These are phyloP conservation scores for Brevimyrus niger DNA, from an alignment of 2,113 vertebrate genomes.

Conservation along the genomic window DNA sequence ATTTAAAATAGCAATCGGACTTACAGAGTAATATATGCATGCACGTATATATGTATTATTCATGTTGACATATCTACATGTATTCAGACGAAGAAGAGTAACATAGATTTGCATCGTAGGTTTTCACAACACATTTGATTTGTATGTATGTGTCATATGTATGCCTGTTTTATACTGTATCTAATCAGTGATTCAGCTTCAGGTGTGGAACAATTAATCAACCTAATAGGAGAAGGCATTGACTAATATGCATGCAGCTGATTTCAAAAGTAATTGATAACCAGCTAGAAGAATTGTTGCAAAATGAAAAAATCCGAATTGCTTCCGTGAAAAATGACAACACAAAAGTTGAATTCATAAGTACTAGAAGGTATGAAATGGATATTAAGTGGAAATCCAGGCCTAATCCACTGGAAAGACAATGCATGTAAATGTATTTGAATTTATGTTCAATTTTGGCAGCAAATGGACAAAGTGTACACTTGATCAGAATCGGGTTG, in stretches of 20 bases:
- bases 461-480: not conserved
- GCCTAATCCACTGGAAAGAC: not conserved
- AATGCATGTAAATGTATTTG: not conserved
- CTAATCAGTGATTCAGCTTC: not conserved
- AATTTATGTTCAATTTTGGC: not conserved
- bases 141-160: not conserved
- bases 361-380: not conserved
- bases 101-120: not conserved
- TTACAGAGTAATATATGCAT: not conserved
- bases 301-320: not conserved
- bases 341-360: not conserved
- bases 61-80: not conserved
- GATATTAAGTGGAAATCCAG: not conserved
- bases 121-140: not conserved
- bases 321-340: not conserved
- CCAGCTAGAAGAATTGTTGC: not conserved
- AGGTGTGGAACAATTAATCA: conserved; percentile 1
- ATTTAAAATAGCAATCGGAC: not conserved
- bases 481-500: not conserved
- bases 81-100: not conserved
- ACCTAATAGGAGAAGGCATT: not conserved
- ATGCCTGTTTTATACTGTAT: not conserved
- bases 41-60: not conserved
- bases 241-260: not conserved
- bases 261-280: not conserved